These are phyloP conservation scores for Tenrec ecaudatus DNA, from an alignment of 2,113 vertebrate species.

Conservation along the genomic window DNA sequence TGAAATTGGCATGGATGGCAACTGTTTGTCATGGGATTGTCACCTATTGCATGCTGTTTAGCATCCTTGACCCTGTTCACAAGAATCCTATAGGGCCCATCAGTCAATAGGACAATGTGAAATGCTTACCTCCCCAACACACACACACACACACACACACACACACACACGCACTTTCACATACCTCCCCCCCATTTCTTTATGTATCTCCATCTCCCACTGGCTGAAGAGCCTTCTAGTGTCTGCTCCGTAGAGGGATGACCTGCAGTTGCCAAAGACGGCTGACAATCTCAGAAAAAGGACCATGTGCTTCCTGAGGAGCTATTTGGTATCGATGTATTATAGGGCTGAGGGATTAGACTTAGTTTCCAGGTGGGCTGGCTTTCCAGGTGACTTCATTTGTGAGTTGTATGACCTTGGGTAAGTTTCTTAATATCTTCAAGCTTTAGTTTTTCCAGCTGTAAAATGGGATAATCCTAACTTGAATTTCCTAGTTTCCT, in stretches of 20 bases:
- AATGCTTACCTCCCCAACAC: neutral
- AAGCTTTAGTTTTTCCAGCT: neutral
- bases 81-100: neutral
- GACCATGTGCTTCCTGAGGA: neutral
- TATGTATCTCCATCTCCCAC: neutral
- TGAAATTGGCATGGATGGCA: neutral
- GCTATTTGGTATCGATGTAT: neutral
- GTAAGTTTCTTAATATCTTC: slow-evolving; percentile 19
- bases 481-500: slow-evolving; percentile 16
- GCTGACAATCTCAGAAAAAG: neutral
- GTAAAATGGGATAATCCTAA: neutral
- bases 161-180: neutral
- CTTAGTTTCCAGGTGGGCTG: neutral
- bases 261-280: neutral
- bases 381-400: slow-evolving; percentile 19
- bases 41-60: neutral
- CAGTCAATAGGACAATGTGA: neutral
- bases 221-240: neutral
- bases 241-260: too few relatives aligned
- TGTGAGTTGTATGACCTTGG: slow-evolving; percentile 10
- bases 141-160: neutral
- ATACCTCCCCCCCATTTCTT: neutral
- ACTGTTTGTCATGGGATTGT: neutral
- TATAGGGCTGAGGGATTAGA: neutral
- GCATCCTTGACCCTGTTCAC: neutral